Evolutionary conservation across 2,888 invertebrate species (phyloP).

Genomic region (Athrips mouffetella): DNA sequence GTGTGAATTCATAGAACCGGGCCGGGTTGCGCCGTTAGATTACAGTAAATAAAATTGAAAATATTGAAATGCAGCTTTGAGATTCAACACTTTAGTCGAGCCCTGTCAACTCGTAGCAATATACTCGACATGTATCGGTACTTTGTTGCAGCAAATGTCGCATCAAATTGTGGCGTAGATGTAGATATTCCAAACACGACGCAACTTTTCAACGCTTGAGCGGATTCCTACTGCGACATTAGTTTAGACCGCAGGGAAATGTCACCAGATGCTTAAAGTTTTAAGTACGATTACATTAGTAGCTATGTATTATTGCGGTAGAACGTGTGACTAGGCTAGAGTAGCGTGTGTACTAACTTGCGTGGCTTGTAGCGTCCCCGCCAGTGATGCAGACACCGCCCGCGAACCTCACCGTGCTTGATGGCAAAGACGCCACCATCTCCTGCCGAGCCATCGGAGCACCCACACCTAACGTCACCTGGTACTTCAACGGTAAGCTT

Average conservation of each 20-base stretch:
- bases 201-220: background rate
- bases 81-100: background rate
- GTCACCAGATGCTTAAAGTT: background rate
- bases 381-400: conserved; percentile 92
- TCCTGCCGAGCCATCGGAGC: conserved; percentile 93
- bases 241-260: conserved; percentile 3
- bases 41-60: no score
- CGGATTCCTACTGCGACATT: background rate
- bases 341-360: conserved; percentile 49
- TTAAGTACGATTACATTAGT: background rate
- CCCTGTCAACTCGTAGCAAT: background rate
- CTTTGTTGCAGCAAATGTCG: conserved; percentile 5
- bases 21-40: no score
- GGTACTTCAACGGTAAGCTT: conserved; percentile 92
- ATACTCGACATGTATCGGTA: background rate
- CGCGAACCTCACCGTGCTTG: conserved; percentile 91
- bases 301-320: background rate
- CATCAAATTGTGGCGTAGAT: background rate
- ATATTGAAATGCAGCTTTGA: no score
- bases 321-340: conserved; percentile 15
- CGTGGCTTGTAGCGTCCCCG: conserved; percentile 86
- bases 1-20: no score
- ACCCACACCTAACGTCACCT: conserved; percentile 92
- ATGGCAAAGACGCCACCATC: conserved; percentile 94
- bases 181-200: background rate